These are phyloP conservation scores for Amyelois transitella DNA, from an alignment of 1,140 invertebrate genomes.

Conservation along the genomic window DNA sequence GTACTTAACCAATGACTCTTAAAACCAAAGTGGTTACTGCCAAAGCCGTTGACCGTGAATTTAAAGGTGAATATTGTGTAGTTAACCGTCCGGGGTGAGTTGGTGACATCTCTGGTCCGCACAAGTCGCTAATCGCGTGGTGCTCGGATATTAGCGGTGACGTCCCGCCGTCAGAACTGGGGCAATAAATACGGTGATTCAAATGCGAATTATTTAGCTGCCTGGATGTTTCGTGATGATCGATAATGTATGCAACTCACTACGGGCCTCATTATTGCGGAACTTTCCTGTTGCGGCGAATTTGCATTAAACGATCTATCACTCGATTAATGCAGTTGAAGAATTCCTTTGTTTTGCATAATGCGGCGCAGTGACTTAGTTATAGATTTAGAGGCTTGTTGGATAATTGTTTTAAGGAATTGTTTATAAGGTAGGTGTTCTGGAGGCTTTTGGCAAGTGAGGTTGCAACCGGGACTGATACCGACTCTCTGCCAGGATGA, in stretches of 20 bases:
- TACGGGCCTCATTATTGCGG: slow-evolving; percentile 36
- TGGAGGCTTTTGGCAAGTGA: too few relatives aligned
- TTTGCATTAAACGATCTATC: slow-evolving; percentile 55
- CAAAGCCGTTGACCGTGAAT: slow-evolving; percentile 1
- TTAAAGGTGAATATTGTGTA: slow-evolving; percentile 33
- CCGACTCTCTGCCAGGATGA: too few relatives aligned
- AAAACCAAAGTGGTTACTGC: too few relatives aligned
- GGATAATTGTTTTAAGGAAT: too few relatives aligned
- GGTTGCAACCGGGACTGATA: too few relatives aligned
- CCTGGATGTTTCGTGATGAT: slow-evolving; percentile 47
- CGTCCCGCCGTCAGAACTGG: slow-evolving; percentile 38
- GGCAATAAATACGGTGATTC: slow-evolving; percentile 40
- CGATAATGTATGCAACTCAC: slow-evolving; percentile 42
- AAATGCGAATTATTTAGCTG: slow-evolving; percentile 44
- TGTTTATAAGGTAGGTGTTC: too few relatives aligned
- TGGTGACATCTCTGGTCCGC: slow-evolving; percentile 29
- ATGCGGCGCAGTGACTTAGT: background rate
- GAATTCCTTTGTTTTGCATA: slow-evolving; percentile 4
- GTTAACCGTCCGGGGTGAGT: slow-evolving; percentile 14
- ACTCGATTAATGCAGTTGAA: slow-evolving; percentile 23
- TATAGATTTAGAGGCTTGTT: background rate
- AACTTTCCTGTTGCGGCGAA: slow-evolving; percentile 35
- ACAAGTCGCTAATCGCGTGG: slow-evolving; percentile 48
- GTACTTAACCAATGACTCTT: too few relatives aligned
- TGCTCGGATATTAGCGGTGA: slow-evolving; percentile 42